These are phyloP conservation scores for Dendrolimus pini DNA, from an alignment of 2,888 invertebrate species.

Conservation along the genomic window DNA sequence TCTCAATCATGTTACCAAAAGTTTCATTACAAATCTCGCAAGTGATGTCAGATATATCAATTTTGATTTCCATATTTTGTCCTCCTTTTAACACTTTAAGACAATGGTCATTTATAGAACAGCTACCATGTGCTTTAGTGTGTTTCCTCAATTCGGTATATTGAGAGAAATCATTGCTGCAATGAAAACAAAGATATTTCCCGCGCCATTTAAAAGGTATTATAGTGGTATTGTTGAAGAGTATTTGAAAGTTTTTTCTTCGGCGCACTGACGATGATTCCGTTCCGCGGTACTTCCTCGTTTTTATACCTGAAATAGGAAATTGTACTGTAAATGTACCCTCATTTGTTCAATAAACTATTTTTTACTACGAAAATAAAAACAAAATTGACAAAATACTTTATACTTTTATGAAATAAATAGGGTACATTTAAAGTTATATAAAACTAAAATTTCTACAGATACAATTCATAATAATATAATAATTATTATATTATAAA, in stretches of 20 bases:
- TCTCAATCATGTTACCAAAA: slow-evolving; percentile 33
- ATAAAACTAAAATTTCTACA: not conserved
- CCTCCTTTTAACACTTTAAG: slow-evolving; percentile 61
- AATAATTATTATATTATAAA: too few relatives aligned
- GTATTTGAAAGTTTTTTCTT: slow-evolving; percentile 54
- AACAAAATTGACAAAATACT: slow-evolving; percentile 8
- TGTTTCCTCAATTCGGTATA: slow-evolving; percentile 51
- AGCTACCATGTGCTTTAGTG: slow-evolving; percentile 54
- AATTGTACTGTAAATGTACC: slow-evolving; percentile 63
- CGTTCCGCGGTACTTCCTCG: slow-evolving; percentile 48
- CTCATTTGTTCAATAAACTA: slow-evolving; percentile 18
- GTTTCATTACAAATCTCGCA: slow-evolving; percentile 51
- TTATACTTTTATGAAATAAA: slow-evolving; percentile 9
- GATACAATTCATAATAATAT: too few relatives aligned
- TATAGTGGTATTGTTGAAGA: slow-evolving; percentile 64
- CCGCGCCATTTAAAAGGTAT: slow-evolving; percentile 72
- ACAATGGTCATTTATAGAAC: slow-evolving; percentile 56
- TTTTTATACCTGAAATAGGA: slow-evolving; percentile 55
- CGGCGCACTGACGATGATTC: slow-evolving; percentile 62
- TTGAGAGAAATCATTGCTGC: slow-evolving; percentile 52
- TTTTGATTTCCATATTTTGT: slow-evolving; percentile 65
- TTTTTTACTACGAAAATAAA: slow-evolving; percentile 16
- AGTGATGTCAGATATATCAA: slow-evolving; percentile 53
- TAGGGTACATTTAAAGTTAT: slow-evolving; percentile 55
- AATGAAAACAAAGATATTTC: slow-evolving; percentile 64